A percentile compares a stretch with the other conserved stretches of the same genome.
Evolutionary conservation across 2,888 invertebrate genomes (phyloP).

Genomic region (Graphium colonna): DNA sequence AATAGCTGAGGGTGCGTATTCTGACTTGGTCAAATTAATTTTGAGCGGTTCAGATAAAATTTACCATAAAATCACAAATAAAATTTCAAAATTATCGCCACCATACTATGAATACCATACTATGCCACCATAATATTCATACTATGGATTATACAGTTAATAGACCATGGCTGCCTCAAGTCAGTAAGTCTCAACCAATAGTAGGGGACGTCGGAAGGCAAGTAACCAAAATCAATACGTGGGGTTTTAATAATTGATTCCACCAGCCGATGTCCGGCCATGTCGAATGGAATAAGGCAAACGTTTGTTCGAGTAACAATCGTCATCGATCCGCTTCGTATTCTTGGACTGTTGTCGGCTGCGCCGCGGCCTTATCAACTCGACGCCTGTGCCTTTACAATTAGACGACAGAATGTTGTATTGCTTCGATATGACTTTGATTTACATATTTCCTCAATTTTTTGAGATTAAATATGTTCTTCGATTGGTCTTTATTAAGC

Average conservation of each 20-base stretch:
- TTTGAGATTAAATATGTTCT: no score
- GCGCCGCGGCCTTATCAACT: background rate
- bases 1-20: no score
- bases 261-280: constrained; percentile 37
- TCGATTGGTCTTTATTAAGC: no score
- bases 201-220: constrained; percentile 57
- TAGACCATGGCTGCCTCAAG: constrained; percentile 13
- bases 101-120: no score
- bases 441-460: no score
- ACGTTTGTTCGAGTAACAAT: constrained; percentile 37
- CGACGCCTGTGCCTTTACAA: background rate
- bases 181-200: constrained; percentile 32
- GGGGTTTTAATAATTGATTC: constrained; percentile 52
- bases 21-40: no score
- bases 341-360: constrained; percentile 11
- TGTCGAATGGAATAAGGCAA: constrained; percentile 35
- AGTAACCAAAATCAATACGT: constrained; percentile 68
- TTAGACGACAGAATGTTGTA: background rate
- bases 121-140: no score
- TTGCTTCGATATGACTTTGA: background rate
- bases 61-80: no score
- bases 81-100: no score
- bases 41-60: no score
- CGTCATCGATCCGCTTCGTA: constrained; percentile 26
- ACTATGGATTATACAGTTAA: background rate